Conservation (phyloP, 2,797 vertebrate genomes). For the Muraenolepis orangiensis region DNA sequence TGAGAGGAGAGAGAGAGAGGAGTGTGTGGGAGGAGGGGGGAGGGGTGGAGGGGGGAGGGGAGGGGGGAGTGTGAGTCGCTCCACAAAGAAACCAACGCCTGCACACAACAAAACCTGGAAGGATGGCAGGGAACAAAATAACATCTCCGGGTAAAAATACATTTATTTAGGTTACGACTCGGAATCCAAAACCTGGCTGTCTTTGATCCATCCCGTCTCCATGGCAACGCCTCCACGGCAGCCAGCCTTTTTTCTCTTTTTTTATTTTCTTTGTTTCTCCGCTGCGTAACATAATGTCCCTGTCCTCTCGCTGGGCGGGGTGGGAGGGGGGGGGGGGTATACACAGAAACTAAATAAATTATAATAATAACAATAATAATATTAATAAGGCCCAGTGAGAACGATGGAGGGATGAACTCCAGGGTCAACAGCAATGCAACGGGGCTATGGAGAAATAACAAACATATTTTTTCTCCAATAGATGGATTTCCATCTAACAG, state of each 20-base stretch:
- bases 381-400: constrained; percentile 15
- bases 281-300: constrained; percentile 32
- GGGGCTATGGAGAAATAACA: constrained; percentile 3
- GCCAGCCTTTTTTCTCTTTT: background rate
- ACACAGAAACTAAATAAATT: constrained; percentile 20
- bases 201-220: constrained; percentile 39
- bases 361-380: background rate
- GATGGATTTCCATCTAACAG: too few relatives aligned
- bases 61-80: constrained; percentile 45
- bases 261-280: constrained; percentile 40
- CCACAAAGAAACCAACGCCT: constrained; percentile 50
- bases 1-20: constrained; percentile 47
- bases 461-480: constrained; percentile 6
- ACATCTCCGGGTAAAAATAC: constrained; percentile 31
- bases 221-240: constrained; percentile 29
- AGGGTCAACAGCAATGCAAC: constrained; percentile 26
- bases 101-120: constrained; percentile 55
- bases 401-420: constrained; percentile 21
- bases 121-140: constrained; percentile 24
- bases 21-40: constrained; percentile 25
- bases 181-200: constrained; percentile 37
- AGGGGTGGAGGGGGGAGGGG: constrained; percentile 19
- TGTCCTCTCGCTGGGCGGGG: background rate
- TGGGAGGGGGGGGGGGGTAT: constrained; percentile 15
- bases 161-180: constrained; percentile 49